Conservation (phyloP, 2,113 vertebrate genomes). For the Athene cunicularia region DNA sequence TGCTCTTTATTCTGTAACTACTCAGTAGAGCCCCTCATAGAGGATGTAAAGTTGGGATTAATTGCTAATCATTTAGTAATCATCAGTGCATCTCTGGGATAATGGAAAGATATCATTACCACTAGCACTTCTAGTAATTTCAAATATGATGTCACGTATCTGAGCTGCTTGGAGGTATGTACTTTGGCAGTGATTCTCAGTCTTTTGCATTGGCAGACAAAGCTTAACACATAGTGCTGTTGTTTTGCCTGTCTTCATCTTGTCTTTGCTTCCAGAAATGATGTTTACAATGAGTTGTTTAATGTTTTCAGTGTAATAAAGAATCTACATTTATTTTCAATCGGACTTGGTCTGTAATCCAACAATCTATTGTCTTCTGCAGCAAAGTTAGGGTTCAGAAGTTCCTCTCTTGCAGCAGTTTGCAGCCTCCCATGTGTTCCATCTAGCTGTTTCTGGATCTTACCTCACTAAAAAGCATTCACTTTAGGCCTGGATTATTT, state of each 20-base stretch:
- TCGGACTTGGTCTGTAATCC: not conserved
- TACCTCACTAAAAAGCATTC: not conserved
- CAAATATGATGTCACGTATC: not conserved
- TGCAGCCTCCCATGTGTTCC: not conserved
- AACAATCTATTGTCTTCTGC: not conserved
- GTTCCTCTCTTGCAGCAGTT: not conserved
- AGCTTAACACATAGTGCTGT: not conserved
- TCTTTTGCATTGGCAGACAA: not conserved
- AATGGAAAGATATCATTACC: not conserved
- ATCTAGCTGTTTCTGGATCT: not conserved
- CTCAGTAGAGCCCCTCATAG: not conserved
- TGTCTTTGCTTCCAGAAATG: not conserved
- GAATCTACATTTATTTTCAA: not conserved
- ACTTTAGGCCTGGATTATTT: not conserved
- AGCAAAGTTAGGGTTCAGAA: not conserved
- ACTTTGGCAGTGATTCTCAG: not conserved
- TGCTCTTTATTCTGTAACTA: not conserved
- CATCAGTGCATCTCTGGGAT: not conserved
- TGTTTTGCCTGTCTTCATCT: not conserved
- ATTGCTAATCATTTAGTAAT: conserved; percentile 10
- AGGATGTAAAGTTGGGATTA: not conserved
- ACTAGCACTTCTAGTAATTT: not conserved
- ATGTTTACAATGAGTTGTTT: not conserved
- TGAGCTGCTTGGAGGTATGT: not conserved
- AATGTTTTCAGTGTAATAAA: not conserved